Percentiles rank a stretch among this genome's conserved stretches.
Conservation (phyloP, 2,113 vertebrate genomes). For the Nestor notabilis region DNA sequence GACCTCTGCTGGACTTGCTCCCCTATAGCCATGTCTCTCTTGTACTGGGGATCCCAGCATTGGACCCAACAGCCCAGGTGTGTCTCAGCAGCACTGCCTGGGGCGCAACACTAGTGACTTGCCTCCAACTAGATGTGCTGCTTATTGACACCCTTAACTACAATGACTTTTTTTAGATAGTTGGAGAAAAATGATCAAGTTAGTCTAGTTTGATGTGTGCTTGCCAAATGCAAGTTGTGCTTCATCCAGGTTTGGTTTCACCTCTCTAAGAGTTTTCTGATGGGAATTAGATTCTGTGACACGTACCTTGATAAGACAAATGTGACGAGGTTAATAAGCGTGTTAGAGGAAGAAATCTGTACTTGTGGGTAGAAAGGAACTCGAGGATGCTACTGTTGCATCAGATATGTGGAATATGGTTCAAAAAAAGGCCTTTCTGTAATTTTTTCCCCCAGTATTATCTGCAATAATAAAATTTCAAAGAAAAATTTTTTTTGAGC, state of each 20-base stretch:
- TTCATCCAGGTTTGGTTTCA: neutral
- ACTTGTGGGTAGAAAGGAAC: neutral
- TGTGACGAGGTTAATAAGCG: neutral
- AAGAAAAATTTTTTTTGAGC: neutral
- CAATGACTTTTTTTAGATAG: neutral
- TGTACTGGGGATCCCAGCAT: neutral
- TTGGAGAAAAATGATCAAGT: neutral
- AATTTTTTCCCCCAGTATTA: neutral
- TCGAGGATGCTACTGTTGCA: neutral
- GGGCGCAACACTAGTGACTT: neutral
- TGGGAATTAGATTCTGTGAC: neutral
- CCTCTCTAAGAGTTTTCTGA: neutral
- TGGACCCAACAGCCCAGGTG: neutral
- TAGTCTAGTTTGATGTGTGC: neutral
- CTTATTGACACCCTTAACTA: neutral
- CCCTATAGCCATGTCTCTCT: neutral
- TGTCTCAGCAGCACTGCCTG: neutral
- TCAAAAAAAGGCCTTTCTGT: neutral
- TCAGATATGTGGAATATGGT: neutral
- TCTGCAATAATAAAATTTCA: neutral
- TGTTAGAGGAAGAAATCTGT: neutral
- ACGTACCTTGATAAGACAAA: neutral
- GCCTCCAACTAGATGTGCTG: neutral
- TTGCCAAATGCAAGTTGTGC: neutral
- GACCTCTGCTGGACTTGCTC: neutral